Percentiles rank a stretch among this genome's conserved stretches.
Evolutionary conservation across 2,888 invertebrate genomes (phyloP).

Genomic region (Dicranocentrus wangi): DNA sequence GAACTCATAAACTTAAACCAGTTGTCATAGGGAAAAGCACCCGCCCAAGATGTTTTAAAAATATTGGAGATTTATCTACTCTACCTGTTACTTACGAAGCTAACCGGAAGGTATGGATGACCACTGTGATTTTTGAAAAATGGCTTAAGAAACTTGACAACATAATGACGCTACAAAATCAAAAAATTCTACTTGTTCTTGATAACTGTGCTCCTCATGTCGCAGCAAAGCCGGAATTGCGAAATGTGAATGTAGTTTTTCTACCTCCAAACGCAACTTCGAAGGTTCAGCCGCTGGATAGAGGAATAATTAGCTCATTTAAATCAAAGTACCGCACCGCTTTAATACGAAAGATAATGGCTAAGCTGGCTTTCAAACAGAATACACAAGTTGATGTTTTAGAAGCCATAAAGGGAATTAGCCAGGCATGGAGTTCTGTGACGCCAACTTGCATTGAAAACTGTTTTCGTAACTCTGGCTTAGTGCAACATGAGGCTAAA

Average conservation of each 20-base stretch:
- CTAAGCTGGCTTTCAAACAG: not conserved
- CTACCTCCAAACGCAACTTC: constrained; percentile 60
- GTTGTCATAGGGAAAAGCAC: constrained; percentile 59
- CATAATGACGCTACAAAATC: constrained; percentile 5
- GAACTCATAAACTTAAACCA: constrained; percentile 59
- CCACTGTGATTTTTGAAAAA: constrained; percentile 39
- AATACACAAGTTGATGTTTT: constrained; percentile 19
- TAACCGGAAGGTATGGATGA: constrained; percentile 57
- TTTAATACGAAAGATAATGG: constrained; percentile 35
- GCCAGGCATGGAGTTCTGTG: not conserved
- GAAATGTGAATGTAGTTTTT: constrained; percentile 29
- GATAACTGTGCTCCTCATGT: constrained; percentile 63
- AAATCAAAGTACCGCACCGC: constrained; percentile 53
- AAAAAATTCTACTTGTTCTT: constrained; percentile 61
- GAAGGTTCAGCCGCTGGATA: constrained; percentile 63
- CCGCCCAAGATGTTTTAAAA: constrained; percentile 44
- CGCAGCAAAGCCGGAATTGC: not conserved
- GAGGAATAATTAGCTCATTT: constrained; percentile 52
- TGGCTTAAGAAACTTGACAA: constrained; percentile 55
- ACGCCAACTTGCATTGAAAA: not conserved
- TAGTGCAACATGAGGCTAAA: not conserved
- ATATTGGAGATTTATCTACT: not conserved
- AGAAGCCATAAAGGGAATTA: constrained; percentile 14
- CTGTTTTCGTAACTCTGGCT: constrained; percentile 42
- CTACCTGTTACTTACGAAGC: constrained; percentile 36